Evolutionary conservation across 2,113 vertebrate genomes (phyloP).

Genomic region (Cyprinus carpio): DNA sequence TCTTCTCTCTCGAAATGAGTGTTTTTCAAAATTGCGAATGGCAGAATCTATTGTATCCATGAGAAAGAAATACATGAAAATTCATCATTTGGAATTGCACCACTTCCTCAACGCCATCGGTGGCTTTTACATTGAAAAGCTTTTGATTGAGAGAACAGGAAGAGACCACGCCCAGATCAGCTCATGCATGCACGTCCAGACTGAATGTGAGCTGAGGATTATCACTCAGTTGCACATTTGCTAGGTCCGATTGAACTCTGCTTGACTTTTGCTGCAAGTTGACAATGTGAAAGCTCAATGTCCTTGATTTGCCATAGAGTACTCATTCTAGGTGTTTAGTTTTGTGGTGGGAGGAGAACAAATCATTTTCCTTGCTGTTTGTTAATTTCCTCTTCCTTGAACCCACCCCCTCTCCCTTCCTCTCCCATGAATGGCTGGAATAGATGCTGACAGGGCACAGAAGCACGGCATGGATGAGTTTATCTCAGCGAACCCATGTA

Average conservation of each 20-base stretch:
- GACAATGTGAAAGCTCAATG: conserved; percentile 88
- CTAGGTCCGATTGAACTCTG: conserved; percentile 71
- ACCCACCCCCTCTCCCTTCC: conserved; percentile 68
- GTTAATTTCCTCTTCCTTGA: conserved; percentile 72
- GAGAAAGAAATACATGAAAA: conserved; percentile 58
- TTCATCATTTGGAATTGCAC: conserved; percentile 46
- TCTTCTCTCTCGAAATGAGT: conserved; percentile 70
- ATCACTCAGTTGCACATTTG: conserved; percentile 63
- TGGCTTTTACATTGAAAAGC: conserved; percentile 34
- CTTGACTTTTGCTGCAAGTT: conserved; percentile 91
- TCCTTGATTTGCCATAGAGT: conserved; percentile 79
- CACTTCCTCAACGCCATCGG: conserved; percentile 39
- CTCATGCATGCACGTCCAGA: conserved; percentile 71
- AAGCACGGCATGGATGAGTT: conserved; percentile 99
- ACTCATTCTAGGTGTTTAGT: conserved; percentile 55
- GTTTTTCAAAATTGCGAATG: conserved; percentile 83
- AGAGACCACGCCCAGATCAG: conserved; percentile 51
- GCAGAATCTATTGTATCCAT: conserved; percentile 91
- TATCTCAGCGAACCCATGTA: conserved; percentile 99
- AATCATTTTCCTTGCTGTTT: conserved; percentile 54
- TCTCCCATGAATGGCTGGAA: conserved; percentile 90
- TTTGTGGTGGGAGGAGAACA: conserved; percentile 49
- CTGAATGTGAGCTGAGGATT: conserved; percentile 57
- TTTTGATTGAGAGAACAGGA: conserved; percentile 22
- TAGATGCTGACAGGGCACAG: conserved; percentile 99